Evolutionary conservation across 2,797 vertebrate genomes (phyloP), one percentile per base, ranked within the genome.

Genomic region (Apogon talboti): DNA sequence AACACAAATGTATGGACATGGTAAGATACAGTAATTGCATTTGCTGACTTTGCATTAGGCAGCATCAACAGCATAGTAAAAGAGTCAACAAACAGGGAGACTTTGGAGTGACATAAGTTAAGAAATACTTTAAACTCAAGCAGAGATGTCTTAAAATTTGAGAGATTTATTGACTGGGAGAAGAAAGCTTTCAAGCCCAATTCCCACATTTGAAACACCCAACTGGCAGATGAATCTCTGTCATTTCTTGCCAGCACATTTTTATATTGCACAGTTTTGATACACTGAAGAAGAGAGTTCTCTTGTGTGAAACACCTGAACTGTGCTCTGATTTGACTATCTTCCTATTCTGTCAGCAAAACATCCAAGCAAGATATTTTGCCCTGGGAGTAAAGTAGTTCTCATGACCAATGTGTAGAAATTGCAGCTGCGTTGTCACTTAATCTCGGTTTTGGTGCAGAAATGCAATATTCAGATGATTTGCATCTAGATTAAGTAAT

Each of bases 221-320:
- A 6, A 21, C 40, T 42, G 52, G 47, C 56, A 41, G 41, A 63
- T 11, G 24, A 38, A 30, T 18, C 0, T 9, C 1, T 38, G 33
- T 54, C 1, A 51, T 56, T 37, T 69, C 15, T 38, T 71, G 47
- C 55, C 73, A 76, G 10, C 61, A 63, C 12, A 56, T 66, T 73
- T 76, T 66, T 60, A 42, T 48, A 13, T n/a, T 50, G 21, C 37
- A 19, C 51, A 54, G 54, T 53, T 71, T 71, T 71, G 55, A 65
- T 61, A 58, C 44, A 38, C 11, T n/a, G 16, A 58, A 68, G 40
- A 61, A 42, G 50, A 28, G 48, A 59, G 14, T 18, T 33, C 53
- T 6, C 30, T 53, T 64, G 50, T 50, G 33, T 61, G n/a, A 10
- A 52, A 66, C 12, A 46, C 42, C 40, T 48, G 49, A 57, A 21